Base-by-base conservation (phyloP, 2,888 invertebrate genomes). In the Cyclophora punctaria region DNA sequence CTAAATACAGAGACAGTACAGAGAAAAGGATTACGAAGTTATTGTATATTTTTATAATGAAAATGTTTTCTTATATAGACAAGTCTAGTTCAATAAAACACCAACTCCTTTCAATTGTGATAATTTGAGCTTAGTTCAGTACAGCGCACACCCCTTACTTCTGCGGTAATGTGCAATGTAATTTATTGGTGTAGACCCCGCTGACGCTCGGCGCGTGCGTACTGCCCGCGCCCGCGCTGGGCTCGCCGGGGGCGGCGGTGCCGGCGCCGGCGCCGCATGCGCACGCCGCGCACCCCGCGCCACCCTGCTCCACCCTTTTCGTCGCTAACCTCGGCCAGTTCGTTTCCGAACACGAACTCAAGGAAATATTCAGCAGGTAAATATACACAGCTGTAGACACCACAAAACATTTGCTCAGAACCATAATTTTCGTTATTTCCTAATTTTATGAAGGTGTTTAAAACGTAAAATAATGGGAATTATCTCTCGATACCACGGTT, bases 251-350 rank as follows among this genome's bases (percentile, higher is more conserved):
- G 57, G 95, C 95, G 62, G 95, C 94, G 62, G 92, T 92, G 60
- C 92, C 92, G 67, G 91, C 67, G 90, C 86, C 63, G 66, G 82
- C 84, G 57, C 86, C 84, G 58, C 93, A 94, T 78, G 94, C 93
- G 87, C 95, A 95, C 66, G 86, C 90, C 56, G 81, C 89, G 63
- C 90, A 91, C 69, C 87, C 91, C 49, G 94, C 95, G 80, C 94
- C 95, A 67, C 98, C 98, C 68, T 98, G 98, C 91, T 97, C 97
- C 71, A 99, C 99, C 66, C 93, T 99, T 66, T 99, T 99, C 90
- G 98, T 99, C 78, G 98, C 98, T 76, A 99, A 99, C 90, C 92
- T 99, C 77, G 98, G 98, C 66, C 97, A 97, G 88, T 97, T 96
- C 85, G 98, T 98, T 74, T 97, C 97, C 66, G 99, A 99, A 89